These are phyloP conservation scores for Condylura cristata DNA, from an alignment of 2,113 vertebrate species.

Conservation along the genomic window DNA sequence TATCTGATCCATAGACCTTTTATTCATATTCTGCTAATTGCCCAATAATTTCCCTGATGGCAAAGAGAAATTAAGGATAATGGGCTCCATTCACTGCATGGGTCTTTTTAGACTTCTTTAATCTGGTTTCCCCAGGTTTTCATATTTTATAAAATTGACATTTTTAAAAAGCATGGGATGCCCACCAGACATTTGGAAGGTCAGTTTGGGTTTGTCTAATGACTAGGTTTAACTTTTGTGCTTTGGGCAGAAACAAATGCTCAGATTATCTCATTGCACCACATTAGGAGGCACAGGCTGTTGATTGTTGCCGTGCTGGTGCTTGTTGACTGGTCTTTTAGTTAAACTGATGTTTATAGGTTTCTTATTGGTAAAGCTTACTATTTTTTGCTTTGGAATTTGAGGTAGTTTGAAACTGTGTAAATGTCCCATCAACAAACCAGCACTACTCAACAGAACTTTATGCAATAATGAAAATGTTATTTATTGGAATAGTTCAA, in stretches of 20 bases:
- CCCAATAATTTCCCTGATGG: not conserved
- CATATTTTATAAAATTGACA: not conserved
- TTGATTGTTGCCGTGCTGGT: not conserved
- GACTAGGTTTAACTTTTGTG: not conserved
- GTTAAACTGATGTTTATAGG: not conserved
- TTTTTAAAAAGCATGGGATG: not conserved
- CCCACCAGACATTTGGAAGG: not conserved
- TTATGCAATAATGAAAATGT: no score
- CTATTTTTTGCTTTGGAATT: not conserved
- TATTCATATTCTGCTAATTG: not conserved
- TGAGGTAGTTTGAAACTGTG: not conserved
- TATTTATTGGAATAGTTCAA: no score
- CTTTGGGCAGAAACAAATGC: not conserved
- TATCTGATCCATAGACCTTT: not conserved
- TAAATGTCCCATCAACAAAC: not conserved
- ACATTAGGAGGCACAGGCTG: not conserved
- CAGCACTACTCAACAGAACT: not conserved
- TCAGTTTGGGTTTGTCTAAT: not conserved
- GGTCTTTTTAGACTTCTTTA: not conserved
- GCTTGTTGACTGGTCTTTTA: not conserved
- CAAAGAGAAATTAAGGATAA: not conserved
- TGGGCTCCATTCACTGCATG: not conserved
- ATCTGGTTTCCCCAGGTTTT: not conserved
- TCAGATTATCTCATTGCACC: not conserved
- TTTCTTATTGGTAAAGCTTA: not conserved